Evolutionary conservation across 2,113 vertebrate genomes (phyloP), one percentile per base, ranked within the genome.

Genomic region (Falco punctatus): DNA sequence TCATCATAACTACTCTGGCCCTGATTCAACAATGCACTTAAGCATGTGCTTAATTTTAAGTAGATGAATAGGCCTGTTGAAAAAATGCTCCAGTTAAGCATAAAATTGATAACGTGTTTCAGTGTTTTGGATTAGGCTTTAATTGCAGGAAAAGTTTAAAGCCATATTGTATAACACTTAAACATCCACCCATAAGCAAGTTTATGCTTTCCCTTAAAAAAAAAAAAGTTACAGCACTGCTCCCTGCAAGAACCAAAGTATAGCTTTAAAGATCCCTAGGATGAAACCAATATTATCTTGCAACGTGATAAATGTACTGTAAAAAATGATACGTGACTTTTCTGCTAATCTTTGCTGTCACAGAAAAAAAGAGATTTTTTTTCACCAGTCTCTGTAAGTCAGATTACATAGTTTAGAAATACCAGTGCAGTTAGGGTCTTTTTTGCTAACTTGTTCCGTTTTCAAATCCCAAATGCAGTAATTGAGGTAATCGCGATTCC

Each of bases 11-110:
- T 84, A 84, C 57, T 81, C 81, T 95, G 96, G 95, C 91, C 66
- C 22, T 2, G 2, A 21, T 81, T 94, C 97, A 97, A 92, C 73
- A 95, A 96, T 92, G 94, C 94, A 94, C 92, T 97, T 96, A 96
- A 89, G 73, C 83, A 85, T 62, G 71, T 82, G 70, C 92, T 95
- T 95, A 94, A 79, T 71, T 96, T 96, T 95, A 95, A 92, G 86
- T 62, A 95, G 78, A 87, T 94, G 86, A 95, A 89, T 86, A 89
- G 86, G 62, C 13, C 91, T 80, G 81, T 62, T 94, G 91, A 91
- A 95, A 96, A 96, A 94, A 90, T 38, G 33, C 35, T 82, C n/a
- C 62, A 90, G 66, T 91, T 87, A 89, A 75, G 83, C 58, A 91
- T 62, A 94, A 94, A 94, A 90, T 82, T 89, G 90, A 92, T 94